These are phyloP conservation scores for Oryctes rhinoceros DNA, from an alignment of 1,140 invertebrate genomes.

Conservation along the genomic window DNA sequence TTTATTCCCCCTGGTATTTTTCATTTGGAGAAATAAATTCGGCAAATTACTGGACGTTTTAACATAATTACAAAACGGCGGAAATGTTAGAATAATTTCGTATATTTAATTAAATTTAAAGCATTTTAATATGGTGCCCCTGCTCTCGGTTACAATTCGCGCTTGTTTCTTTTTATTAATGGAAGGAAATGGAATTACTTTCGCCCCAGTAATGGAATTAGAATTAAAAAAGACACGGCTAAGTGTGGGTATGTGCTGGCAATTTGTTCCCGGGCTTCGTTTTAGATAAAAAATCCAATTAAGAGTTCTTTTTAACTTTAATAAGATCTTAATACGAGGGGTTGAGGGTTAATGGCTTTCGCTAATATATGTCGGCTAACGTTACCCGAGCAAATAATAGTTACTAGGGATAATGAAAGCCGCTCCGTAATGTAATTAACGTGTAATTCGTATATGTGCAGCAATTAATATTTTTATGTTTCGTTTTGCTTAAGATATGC, in stretches of 20 bases:
- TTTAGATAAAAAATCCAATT: conserved; percentile 32
- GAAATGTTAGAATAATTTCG: conserved; percentile 6
- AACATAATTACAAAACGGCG: conserved; percentile 12
- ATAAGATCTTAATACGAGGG: conserved; percentile 26
- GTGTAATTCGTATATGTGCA: too few species aligned
- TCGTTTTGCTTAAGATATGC: too few species aligned
- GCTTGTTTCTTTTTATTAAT: conserved; percentile 29
- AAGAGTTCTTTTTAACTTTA: conserved; percentile 27
- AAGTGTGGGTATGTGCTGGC: conserved; percentile 21
- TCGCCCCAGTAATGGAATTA: conserved; percentile 10
- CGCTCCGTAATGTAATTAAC: too few species aligned
- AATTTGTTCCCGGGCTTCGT: conserved; percentile 21
- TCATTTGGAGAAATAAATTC: neutral
- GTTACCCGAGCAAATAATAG: neutral
- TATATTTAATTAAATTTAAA: conserved; percentile 33
- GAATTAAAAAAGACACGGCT: conserved; percentile 8
- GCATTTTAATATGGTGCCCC: conserved; percentile 18
- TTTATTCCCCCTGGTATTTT: neutral
- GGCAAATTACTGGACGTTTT: conserved; percentile 7
- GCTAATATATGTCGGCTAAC: neutral
- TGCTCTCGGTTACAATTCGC: neutral
- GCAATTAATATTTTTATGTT: too few species aligned
- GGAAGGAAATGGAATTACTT: conserved; percentile 34
- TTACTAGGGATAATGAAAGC: neutral
- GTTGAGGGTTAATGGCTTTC: neutral